Conservation (phyloP, 1,140 invertebrate species). For the Kradibia gibbosae region DNA sequence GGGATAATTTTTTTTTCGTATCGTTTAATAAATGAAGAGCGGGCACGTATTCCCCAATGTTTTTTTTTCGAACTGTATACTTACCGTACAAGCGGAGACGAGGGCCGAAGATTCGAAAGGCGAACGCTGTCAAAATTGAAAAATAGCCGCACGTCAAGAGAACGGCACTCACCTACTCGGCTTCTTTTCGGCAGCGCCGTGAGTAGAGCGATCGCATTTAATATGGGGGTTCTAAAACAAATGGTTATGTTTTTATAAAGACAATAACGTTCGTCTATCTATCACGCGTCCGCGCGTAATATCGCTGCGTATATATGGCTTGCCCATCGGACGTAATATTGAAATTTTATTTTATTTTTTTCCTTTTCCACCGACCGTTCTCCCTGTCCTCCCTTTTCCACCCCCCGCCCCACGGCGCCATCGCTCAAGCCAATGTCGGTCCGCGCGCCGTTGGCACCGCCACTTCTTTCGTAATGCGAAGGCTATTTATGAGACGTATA, state of each 20-base stretch:
- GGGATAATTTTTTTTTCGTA: not conserved
- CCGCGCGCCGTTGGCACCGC: too few species aligned
- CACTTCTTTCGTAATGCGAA: slow-evolving; percentile 62
- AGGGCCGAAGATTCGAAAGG: slow-evolving; percentile 8
- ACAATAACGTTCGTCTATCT: slow-evolving; percentile 71
- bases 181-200: slow-evolving; percentile 44
- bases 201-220: slow-evolving; percentile 51
- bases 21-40: slow-evolving; percentile 25
- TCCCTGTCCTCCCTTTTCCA: not conserved
- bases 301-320: slow-evolving; percentile 58
- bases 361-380: slow-evolving; percentile 21
- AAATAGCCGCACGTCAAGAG: slow-evolving; percentile 39
- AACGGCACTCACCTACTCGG: slow-evolving; percentile 48
- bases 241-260: slow-evolving; percentile 72
- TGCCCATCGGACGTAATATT: slow-evolving; percentile 70
- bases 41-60: slow-evolving; percentile 2
- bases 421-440: too few species aligned
- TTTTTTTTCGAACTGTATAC: not conserved
- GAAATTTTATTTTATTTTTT: slow-evolving; percentile 66
- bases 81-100: slow-evolving; percentile 43
- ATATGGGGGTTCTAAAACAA: slow-evolving; percentile 66
- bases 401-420: not conserved
- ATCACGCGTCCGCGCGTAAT: slow-evolving; percentile 70
- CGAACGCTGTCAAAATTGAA: slow-evolving; percentile 48
- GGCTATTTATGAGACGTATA: slow-evolving; percentile 70